phyloP scores from a whole-genome alignment of 1,140 invertebrate species.

The Acyrthosiphon pisum region DNA sequence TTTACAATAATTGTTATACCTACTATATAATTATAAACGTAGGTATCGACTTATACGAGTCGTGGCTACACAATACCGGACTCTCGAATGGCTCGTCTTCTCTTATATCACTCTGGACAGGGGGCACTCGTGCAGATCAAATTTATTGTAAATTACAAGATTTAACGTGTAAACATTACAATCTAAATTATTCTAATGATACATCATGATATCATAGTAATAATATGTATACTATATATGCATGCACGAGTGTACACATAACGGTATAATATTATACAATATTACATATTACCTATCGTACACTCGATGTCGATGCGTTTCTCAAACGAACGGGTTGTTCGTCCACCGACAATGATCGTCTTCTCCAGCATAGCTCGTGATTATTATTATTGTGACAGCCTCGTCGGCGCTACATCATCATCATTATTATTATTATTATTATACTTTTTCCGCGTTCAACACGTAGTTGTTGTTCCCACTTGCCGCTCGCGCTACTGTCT shows the following conservation, averaged over 20 bases:
- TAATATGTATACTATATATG: not conserved
- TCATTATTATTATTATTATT: not conserved
- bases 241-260: not conserved
- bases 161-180: no score
- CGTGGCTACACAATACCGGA: not conserved
- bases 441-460: slow-evolving; percentile 29
- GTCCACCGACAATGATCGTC: not conserved
- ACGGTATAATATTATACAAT: not conserved
- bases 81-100: not conserved
- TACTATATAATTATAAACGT: no score
- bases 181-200: not conserved
- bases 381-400: slow-evolving; percentile 11
- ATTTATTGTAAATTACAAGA: not conserved
- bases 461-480: slow-evolving; percentile 27
- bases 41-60: no score
- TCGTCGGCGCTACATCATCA: not conserved
- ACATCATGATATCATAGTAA: not conserved
- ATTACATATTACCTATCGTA: not conserved
- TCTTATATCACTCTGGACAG: not conserved
- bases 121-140: not conserved
- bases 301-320: not conserved
- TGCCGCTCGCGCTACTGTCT: not conserved
- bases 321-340: not conserved
- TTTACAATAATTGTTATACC: not conserved
- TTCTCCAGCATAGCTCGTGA: not conserved